phyloP scores from a whole-genome alignment of 2,797 vertebrate genomes.

The Streptopelia turtur region DNA sequence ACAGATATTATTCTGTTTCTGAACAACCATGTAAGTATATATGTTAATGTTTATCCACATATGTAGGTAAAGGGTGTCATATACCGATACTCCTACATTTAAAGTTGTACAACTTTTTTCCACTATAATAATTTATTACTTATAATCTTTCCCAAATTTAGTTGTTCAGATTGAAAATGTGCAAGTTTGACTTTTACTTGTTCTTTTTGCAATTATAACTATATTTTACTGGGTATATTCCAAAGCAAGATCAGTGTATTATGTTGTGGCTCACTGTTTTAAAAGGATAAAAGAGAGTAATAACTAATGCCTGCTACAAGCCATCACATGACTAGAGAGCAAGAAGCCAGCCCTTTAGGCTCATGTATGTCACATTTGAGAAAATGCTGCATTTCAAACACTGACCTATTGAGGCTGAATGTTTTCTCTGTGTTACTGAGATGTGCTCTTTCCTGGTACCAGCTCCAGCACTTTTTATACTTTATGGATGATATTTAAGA shows the following conservation, averaged over 20 bases:
- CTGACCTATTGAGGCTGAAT: not conserved
- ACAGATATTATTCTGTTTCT: constrained; percentile 26
- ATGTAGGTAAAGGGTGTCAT: not conserved
- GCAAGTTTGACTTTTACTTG: not conserved
- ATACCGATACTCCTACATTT: not conserved
- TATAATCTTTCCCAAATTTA: not conserved
- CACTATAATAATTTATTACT: not conserved
- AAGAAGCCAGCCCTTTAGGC: not conserved
- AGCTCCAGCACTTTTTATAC: not conserved
- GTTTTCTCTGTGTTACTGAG: not conserved
- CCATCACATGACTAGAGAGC: not conserved
- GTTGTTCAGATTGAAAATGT: not conserved
- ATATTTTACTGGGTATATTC: not conserved
- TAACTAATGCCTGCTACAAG: not conserved
- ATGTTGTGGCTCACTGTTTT: not conserved
- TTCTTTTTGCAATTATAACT: not conserved
- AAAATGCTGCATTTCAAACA: not conserved
- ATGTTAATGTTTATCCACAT: not conserved
- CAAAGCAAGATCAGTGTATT: not conserved
- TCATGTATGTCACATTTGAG: not conserved
- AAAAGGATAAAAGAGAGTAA: not conserved
- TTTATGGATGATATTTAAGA: not conserved
- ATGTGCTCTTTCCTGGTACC: not conserved
- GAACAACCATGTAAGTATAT: not conserved
- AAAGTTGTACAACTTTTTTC: not conserved